Conservation (phyloP, 2,797 vertebrate species). For the Neomorphus geoffroyi region DNA sequence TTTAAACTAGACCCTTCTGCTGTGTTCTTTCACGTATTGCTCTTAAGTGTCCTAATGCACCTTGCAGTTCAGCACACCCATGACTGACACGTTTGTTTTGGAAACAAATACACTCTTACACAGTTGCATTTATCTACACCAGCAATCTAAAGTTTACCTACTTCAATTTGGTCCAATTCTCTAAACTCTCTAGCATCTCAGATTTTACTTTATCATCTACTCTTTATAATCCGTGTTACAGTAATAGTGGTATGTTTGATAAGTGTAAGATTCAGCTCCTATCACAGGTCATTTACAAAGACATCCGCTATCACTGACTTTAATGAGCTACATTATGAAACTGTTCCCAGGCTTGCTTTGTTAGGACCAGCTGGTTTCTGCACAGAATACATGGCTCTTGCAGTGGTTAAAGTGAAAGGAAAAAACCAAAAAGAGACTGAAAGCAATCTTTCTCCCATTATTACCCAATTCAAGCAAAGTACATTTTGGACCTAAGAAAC, state of each 20-base stretch:
- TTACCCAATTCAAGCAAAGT: neutral
- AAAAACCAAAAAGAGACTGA: neutral
- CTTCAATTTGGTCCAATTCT: neutral
- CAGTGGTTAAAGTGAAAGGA: neutral
- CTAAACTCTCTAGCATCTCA: neutral
- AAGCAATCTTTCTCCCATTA: neutral
- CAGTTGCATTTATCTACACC: neutral
- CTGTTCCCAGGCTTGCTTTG: neutral
- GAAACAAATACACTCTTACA: neutral
- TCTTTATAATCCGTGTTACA: neutral
- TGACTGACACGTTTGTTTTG: neutral
- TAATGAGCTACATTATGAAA: neutral
- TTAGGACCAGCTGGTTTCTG: neutral
- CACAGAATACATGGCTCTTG: neutral
- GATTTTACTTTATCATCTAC: neutral
- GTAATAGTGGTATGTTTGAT: neutral
- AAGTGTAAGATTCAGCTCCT: conserved; percentile 16
- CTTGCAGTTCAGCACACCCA: neutral
- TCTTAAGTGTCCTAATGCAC: neutral
- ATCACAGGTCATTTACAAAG: conserved; percentile 41
- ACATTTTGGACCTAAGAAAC: neutral
- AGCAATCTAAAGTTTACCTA: neutral
- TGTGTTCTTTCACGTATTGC: neutral
- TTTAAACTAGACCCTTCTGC: neutral
- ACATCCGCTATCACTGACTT: conserved; percentile 15